Conservation (phyloP, 2,797 vertebrate species). For the Natrix natrix region DNA sequence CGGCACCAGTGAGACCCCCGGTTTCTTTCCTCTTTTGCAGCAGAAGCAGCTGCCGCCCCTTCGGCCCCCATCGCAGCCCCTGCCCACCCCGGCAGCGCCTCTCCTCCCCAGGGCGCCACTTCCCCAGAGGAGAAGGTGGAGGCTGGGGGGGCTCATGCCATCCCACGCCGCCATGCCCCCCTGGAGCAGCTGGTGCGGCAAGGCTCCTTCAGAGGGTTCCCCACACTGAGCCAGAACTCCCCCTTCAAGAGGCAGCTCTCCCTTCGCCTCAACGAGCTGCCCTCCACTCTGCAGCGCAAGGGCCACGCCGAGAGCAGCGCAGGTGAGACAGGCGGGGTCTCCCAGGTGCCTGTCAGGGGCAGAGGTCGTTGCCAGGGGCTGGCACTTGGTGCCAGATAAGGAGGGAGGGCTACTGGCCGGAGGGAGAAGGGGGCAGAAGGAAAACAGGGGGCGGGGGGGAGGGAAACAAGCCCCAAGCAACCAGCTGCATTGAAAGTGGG, state of each 20-base stretch:
- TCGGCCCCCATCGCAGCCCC: constrained; percentile 39
- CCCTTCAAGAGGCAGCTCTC: constrained; percentile 93
- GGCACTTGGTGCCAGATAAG: background rate
- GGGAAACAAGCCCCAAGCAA: background rate
- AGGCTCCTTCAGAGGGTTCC: constrained; percentile 91
- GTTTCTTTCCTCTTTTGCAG: constrained; percentile 28
- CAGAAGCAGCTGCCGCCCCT: constrained; percentile 57
- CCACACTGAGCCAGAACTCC: constrained; percentile 88
- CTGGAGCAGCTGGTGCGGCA: constrained; percentile 92
- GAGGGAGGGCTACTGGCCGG: too few relatives aligned
- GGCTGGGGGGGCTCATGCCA: constrained; percentile 81
- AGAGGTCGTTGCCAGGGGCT: too few relatives aligned
- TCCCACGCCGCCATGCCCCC: constrained; percentile 90
- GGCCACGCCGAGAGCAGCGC: constrained; percentile 85
- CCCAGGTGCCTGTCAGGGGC: background rate
- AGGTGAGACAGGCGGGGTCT: constrained; percentile 61
- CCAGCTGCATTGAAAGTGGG: background rate
- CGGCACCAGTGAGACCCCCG: background rate
- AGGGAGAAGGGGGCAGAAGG: background rate
- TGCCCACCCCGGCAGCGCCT: constrained; percentile 75
- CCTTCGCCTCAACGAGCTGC: constrained; percentile 89
- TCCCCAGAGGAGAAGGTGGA: constrained; percentile 82
- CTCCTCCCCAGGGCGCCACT: constrained; percentile 81
- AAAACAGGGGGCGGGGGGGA: too few relatives aligned
- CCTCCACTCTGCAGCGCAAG: constrained; percentile 88